Evolutionary conservation across 2,113 vertebrate genomes (phyloP).

Genomic region (Tinamus guttatus): DNA sequence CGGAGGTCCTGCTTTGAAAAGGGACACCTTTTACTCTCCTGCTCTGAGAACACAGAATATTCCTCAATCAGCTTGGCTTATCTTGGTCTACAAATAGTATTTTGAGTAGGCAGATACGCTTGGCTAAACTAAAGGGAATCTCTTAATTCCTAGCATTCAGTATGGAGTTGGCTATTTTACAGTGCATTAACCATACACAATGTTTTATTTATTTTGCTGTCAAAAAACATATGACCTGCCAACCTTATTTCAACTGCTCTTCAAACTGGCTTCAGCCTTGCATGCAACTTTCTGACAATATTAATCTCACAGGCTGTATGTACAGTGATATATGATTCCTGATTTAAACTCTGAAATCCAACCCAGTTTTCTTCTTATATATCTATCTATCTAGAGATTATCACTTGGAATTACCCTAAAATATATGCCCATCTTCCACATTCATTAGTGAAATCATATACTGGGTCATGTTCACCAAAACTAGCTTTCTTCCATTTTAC

Average conservation of each 20-base stretch:
- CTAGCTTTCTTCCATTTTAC: neutral
- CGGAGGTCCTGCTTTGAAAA: neutral
- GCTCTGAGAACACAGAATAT: neutral
- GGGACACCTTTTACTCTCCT: neutral
- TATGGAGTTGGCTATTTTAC: slow-evolving; percentile 10
- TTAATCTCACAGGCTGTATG: slow-evolving; percentile 14
- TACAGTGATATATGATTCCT: neutral
- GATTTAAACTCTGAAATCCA: neutral
- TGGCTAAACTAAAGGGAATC: neutral
- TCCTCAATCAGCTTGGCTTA: neutral
- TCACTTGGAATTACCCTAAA: neutral
- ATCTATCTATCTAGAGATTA: neutral
- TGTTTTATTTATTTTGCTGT: slow-evolving; percentile 54
- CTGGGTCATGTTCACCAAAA: neutral
- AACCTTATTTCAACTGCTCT: slow-evolving; percentile 47
- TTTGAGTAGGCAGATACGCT: neutral
- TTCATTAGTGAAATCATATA: neutral
- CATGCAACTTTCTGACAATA: slow-evolving; percentile 13
- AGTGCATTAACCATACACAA: slow-evolving; percentile 16
- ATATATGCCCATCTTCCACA: neutral
- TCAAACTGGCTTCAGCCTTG: slow-evolving; percentile 7
- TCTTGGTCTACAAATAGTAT: neutral
- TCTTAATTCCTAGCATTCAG: slow-evolving; percentile 18
- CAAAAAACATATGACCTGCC: neutral
- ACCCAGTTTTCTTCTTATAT: neutral